A percentile compares a stretch with the other conserved stretches of the same genome.
Conservation (phyloP, 2,113 vertebrate species). For the Platycercus adscitus region DNA sequence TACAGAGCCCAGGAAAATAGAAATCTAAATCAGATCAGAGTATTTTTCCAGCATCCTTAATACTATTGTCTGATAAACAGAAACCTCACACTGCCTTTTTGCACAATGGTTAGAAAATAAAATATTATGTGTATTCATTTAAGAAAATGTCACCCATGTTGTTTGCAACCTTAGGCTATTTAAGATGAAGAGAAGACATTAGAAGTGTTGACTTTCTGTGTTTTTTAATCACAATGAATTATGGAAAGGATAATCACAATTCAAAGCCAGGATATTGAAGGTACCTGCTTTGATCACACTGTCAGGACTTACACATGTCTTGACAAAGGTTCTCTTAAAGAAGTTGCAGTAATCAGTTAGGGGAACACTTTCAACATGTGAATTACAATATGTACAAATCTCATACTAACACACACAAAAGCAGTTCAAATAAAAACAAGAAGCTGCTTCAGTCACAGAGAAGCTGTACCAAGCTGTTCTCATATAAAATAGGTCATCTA, state of each 20-base stretch:
- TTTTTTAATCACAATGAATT: neutral
- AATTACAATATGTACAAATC: neutral
- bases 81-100: neutral
- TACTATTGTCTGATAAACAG: neutral
- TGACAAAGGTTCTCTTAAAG: neutral
- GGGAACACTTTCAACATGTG: neutral
- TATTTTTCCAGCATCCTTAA: neutral
- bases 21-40: neutral
- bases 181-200: neutral
- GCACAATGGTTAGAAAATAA: neutral
- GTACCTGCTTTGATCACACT: neutral
- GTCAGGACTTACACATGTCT: neutral
- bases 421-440: neutral
- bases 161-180: neutral
- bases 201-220: neutral
- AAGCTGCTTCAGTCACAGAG: neutral
- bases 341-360: neutral
- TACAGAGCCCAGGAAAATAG: neutral
- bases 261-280: neutral
- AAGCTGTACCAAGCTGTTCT: neutral
- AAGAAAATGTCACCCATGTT: neutral
- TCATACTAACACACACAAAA: neutral
- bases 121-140: neutral
- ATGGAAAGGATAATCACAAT: neutral
- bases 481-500: neutral